phyloP scores from a whole-genome alignment of 2,888 invertebrate genomes.

The Noctua comes region DNA sequence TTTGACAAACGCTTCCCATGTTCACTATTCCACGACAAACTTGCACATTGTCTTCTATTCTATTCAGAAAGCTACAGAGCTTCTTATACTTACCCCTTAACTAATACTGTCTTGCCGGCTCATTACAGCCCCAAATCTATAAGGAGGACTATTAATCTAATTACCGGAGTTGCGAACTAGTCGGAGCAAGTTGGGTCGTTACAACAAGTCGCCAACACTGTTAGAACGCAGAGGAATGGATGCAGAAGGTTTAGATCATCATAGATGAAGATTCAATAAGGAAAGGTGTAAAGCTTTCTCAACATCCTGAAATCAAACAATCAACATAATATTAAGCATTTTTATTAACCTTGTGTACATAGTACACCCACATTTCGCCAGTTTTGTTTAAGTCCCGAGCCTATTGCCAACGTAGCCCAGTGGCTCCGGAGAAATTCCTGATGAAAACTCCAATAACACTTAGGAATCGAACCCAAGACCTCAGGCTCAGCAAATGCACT shows the following conservation, averaged over 20 bases:
- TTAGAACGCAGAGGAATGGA: not conserved
- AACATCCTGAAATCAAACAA: not conserved
- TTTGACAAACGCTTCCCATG: no score
- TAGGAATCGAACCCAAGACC: no score
- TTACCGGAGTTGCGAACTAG: constrained; percentile 54
- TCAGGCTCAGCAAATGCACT: no score
- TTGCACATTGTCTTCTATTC: not conserved
- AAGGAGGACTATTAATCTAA: constrained; percentile 54
- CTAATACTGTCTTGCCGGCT: constrained; percentile 13
- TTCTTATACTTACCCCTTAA: constrained; percentile 21
- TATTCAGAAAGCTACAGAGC: constrained; percentile 6
- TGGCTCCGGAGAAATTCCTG: not conserved
- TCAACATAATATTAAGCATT: not conserved
- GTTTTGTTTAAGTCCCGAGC: not conserved
- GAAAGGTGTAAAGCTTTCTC: not conserved
- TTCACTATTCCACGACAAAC: not conserved
- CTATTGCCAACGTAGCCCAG: not conserved
- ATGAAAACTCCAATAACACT: not conserved
- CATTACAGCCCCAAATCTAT: constrained; percentile 48
- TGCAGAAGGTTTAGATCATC: not conserved
- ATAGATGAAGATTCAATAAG: not conserved
- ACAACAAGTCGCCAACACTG: constrained; percentile 31
- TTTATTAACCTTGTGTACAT: not conserved
- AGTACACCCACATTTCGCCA: not conserved
- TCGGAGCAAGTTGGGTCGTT: constrained; percentile 44